Evolutionary conservation across 2,888 invertebrate genomes (phyloP), one percentile per base, ranked within the genome.

Genomic region (Scrobipalpa costella): DNA sequence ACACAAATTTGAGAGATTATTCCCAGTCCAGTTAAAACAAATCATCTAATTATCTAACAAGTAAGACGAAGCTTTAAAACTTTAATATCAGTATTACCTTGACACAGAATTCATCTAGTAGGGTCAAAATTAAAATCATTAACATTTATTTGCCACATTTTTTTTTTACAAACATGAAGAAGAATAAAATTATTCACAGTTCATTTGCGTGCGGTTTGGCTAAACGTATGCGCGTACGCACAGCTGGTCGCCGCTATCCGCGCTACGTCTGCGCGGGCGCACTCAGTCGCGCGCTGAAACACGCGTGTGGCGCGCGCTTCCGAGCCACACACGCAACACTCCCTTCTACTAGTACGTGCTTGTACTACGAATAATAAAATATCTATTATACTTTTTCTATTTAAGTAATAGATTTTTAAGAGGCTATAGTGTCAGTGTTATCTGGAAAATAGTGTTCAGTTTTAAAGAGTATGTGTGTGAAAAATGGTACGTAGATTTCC

Each of bases 241-340:
- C 40, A 13, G n/a, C 44, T 13, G 40, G 3, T 11, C 40, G 3
- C 1, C 13, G 13, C 13, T 13, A 5, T 44, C n/a, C n/a, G 40
- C 40, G 13, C 40, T 40, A 13, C 40, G 40, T 13, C 40, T 11
- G 40, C 13, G 40, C 40, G 3, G 38, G 9, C 47, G 64, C 65
- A 67, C 70, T 71, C 72, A 80, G 74, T 78, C 73, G 81, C 77
- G 83, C 81, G 80, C 79, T 66, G 68, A 70, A 74, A 72, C 71
- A 79, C 77, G 80, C 80, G 81, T 77, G 70, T 66, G 69, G 63
- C 61, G 66, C 66, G 66, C 64, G 64, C 64, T 55, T 63, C 36
- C 8, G 15, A n/a, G 15, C 36, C 36, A 21, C 19, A 27, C 21
- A 38, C 44, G 55, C 21, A 9, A 2, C 33, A 44, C 15, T 3